Percentiles rank a stretch among this genome's conserved stretches.
These are phyloP conservation scores for Phylloscopus collybita DNA, from an alignment of 2,797 vertebrate species.

Conservation along the genomic window DNA sequence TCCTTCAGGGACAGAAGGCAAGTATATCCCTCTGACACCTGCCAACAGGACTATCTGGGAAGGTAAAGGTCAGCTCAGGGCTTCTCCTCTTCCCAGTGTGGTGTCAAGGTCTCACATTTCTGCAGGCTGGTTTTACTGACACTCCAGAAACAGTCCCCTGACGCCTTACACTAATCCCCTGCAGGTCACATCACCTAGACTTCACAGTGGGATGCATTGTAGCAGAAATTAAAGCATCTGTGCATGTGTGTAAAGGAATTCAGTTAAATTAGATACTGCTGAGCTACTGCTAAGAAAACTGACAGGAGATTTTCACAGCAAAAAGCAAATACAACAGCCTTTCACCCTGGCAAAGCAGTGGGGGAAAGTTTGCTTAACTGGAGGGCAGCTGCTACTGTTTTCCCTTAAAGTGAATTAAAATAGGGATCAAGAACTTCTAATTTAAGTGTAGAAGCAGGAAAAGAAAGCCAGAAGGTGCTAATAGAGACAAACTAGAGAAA, in stretches of 20 bases:
- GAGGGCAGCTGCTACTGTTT: background rate
- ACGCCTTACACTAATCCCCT: background rate
- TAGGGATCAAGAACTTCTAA: background rate
- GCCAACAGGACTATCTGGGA: slow-evolving; percentile 32
- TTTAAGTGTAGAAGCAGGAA: background rate
- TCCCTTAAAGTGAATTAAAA: background rate
- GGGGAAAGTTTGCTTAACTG: background rate
- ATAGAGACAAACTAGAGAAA: background rate
- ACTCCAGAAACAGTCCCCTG: background rate
- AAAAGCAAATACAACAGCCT: background rate
- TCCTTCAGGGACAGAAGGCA: background rate
- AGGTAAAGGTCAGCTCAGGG: slow-evolving; percentile 40
- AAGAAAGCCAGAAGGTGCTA: background rate
- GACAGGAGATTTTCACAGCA: background rate
- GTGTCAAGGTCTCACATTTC: slow-evolving; percentile 39
- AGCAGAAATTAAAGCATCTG: background rate
- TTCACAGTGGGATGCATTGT: background rate
- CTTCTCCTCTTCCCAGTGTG: slow-evolving; percentile 24
- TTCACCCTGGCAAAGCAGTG: background rate
- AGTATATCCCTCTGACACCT: background rate
- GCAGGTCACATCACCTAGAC: background rate
- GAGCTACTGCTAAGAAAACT: background rate
- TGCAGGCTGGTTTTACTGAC: background rate
- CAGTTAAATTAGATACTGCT: background rate
- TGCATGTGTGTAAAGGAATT: background rate